A percentile compares a stretch with the other conserved stretches of the same genome.
These are phyloP conservation scores for Musca domestica DNA, from an alignment of 1,140 invertebrate species.

Conservation along the genomic window DNA sequence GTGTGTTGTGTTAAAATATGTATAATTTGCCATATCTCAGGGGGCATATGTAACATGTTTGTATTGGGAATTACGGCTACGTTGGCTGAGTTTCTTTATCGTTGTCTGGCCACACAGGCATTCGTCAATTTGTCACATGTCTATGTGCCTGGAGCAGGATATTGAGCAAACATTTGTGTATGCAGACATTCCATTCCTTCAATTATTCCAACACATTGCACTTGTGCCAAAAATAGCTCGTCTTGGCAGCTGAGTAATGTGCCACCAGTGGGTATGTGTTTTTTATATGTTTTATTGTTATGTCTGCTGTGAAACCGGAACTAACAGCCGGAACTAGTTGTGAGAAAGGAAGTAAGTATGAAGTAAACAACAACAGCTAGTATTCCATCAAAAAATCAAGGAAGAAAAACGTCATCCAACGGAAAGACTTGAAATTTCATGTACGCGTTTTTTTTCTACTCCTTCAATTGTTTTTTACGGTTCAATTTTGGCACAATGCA, in stretches of 20 bases:
- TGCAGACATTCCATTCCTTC: neutral
- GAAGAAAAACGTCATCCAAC: too few relatives aligned
- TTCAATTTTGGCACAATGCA: too few relatives aligned
- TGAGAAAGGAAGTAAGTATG: constrained; percentile 14
- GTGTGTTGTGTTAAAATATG: neutral
- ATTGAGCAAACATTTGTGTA: too few relatives aligned
- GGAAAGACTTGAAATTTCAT: too few relatives aligned
- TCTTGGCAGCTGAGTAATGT: constrained; percentile 4
- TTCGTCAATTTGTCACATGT: constrained; percentile 16
- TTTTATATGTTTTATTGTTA: neutral
- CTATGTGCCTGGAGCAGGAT: neutral
- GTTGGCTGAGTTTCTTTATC: too few relatives aligned
- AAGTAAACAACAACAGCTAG: neutral
- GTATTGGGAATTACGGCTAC: neutral
- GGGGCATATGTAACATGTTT: constrained; percentile 15
- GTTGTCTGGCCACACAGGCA: neutral
- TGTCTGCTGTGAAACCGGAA: constrained; percentile 1
- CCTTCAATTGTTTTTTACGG: too few relatives aligned
- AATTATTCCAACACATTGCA: neutral
- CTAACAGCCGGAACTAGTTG: constrained; percentile 14
- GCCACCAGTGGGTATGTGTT: too few relatives aligned
- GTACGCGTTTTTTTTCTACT: too few relatives aligned
- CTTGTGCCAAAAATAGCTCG: constrained; percentile 11
- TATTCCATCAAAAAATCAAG: neutral
- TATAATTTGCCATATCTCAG: neutral